phyloP scores from a whole-genome alignment of 2,113 vertebrate genomes.

The Scartelaos histophorus region DNA sequence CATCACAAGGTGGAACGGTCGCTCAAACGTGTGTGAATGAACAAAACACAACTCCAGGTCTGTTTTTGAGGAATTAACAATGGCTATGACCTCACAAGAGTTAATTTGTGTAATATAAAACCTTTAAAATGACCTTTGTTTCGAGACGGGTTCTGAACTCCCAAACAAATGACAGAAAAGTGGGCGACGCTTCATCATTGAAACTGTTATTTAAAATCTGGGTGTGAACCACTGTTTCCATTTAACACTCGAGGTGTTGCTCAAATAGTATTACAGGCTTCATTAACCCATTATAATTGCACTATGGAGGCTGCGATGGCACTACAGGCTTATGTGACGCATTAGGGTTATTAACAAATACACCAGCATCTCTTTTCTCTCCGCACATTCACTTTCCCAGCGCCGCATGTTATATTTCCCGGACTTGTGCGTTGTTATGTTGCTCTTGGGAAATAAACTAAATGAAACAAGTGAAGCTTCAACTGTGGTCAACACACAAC shows the following conservation, averaged over 20 bases:
- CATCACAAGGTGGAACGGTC: too few species aligned
- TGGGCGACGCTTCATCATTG: slow-evolving; percentile 13
- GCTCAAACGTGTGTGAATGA: too few species aligned
- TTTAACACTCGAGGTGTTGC: slow-evolving; percentile 52
- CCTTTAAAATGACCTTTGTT: background rate
- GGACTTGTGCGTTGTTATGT: slow-evolving; percentile 12
- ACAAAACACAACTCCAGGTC: too few species aligned
- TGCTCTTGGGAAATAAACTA: slow-evolving; percentile 24
- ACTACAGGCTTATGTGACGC: slow-evolving; percentile 29
- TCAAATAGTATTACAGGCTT: slow-evolving; percentile 58
- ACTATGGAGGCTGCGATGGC: slow-evolving; percentile 43
- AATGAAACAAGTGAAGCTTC: slow-evolving; percentile 28
- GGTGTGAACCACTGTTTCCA: slow-evolving; percentile 32
- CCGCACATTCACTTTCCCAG: slow-evolving; percentile 1
- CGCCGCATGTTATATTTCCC: slow-evolving; percentile 1
- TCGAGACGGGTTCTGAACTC: slow-evolving; percentile 9
- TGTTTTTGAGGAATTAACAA: too few species aligned
- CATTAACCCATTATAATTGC: slow-evolving; percentile 60
- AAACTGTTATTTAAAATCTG: slow-evolving; percentile 23
- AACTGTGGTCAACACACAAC: background rate
- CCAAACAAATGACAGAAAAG: slow-evolving; percentile 15
- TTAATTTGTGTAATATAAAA: too few species aligned
- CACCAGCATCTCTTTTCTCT: background rate
- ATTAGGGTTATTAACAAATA: slow-evolving; percentile 13
- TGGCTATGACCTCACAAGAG: too few species aligned